Percentiles rank a stretch among this genome's conserved stretches.
Conservation (phyloP, 2,888 invertebrate species). For the Darwinula stevensoni region DNA sequence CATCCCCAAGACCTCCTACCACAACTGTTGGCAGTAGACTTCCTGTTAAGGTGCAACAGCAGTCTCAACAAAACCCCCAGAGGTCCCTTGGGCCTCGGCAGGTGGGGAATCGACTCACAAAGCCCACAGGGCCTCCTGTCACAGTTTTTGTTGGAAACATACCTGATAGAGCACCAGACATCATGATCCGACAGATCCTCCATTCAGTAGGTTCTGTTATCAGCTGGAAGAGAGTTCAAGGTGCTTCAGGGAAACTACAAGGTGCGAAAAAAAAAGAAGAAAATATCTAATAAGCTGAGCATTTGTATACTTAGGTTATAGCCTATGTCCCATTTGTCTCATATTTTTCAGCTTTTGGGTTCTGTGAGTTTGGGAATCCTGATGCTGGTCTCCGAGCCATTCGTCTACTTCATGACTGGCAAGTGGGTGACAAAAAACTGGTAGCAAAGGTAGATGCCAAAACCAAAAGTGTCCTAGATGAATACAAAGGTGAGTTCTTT, state of each 20-base stretch:
- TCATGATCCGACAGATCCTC: conserved; percentile 70
- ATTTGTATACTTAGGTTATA: background rate
- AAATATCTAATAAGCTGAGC: background rate
- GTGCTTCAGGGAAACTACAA: conserved; percentile 26
- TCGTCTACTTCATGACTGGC: conserved; percentile 62
- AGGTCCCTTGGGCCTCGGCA: no score
- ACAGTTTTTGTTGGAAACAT: conserved; percentile 96
- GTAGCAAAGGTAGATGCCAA: conserved; percentile 93
- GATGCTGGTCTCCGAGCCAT: conserved; percentile 86
- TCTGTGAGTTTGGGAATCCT: conserved; percentile 86
- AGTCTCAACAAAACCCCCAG: no score
- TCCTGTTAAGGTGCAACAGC: no score
- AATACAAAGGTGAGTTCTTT: conserved; percentile 32
- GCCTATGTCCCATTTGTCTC: conserved; percentile 6
- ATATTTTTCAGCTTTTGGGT: conserved; percentile 45
- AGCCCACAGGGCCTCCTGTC: conserved; percentile 42
- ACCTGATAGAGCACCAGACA: conserved; percentile 73
- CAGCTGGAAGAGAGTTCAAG: conserved; percentile 88
- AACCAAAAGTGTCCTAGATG: conserved; percentile 73
- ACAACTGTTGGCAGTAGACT: no score
- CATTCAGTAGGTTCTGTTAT: conserved; percentile 76
- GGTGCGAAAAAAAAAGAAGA: conserved; percentile 13
- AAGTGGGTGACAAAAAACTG: conserved; percentile 69
- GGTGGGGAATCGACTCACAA: background rate
- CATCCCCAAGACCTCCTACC: no score